Percentiles rank a stretch among this genome's conserved stretches.
Evolutionary conservation across 1,140 invertebrate genomes (phyloP).

Genomic region (Pseudomyrmex concolor): DNA sequence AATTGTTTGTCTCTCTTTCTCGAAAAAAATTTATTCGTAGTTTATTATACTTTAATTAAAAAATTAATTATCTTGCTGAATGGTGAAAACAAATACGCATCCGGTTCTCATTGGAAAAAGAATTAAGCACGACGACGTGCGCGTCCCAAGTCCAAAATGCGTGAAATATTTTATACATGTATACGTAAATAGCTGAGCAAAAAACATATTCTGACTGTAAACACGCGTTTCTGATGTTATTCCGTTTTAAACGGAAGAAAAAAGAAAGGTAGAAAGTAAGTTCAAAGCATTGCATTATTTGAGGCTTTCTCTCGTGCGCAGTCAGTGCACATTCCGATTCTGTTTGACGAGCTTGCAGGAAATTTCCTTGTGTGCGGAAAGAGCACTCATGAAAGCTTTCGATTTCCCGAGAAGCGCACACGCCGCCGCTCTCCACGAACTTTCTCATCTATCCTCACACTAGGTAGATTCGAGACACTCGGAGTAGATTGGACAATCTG

Average conservation of each 20-base stretch:
- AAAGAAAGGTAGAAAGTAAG: not conserved
- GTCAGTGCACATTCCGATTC: constrained; percentile 19
- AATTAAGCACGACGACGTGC: not conserved
- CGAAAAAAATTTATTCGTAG: not conserved
- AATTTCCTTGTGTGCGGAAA: constrained; percentile 28
- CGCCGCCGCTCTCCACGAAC: constrained; percentile 47
- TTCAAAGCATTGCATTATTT: not conserved
- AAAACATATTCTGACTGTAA: too few species aligned
- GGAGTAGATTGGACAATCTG: constrained; percentile 69
- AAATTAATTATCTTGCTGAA: constrained; percentile 5
- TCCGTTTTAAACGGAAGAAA: not conserved
- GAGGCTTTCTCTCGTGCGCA: not conserved
- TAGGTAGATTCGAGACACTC: constrained; percentile 61
- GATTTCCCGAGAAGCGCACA: constrained; percentile 50
- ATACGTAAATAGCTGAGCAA: too few species aligned
- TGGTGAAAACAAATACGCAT: not conserved
- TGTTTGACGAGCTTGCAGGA: constrained; percentile 41
- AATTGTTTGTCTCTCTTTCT: too few species aligned
- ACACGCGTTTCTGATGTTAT: too few species aligned
- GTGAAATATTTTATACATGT: too few species aligned
- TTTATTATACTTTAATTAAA: constrained; percentile 11
- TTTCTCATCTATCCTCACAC: constrained; percentile 31
- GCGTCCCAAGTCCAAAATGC: not conserved
- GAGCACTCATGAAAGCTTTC: constrained; percentile 61
- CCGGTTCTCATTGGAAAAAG: not conserved